A percentile compares a stretch with the other conserved stretches of the same genome.
These are phyloP conservation scores for Mechanitis messenoides DNA, from an alignment of 2,888 invertebrate genomes.

Conservation along the genomic window DNA sequence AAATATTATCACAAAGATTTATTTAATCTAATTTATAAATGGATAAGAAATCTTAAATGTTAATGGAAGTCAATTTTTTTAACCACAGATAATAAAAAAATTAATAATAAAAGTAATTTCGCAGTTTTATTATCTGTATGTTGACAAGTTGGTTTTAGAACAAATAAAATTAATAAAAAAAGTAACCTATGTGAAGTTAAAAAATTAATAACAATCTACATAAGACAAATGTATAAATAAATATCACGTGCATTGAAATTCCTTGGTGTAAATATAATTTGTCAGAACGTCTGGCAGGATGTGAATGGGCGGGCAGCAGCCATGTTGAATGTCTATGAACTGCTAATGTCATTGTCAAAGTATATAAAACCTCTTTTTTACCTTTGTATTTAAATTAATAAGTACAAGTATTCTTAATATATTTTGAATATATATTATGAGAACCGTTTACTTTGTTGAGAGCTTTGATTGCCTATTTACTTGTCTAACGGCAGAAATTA, in stretches of 20 bases:
- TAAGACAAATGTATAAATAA: slow-evolving; percentile 4
- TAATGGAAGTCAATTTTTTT: too few species aligned
- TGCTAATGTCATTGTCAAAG: slow-evolving; percentile 18
- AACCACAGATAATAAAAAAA: too few species aligned
- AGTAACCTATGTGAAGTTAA: too few species aligned
- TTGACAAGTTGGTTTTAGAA: too few species aligned
- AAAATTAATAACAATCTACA: background rate
- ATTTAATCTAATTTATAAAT: too few species aligned
- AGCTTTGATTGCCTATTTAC: background rate
- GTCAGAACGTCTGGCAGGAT: slow-evolving; percentile 27
- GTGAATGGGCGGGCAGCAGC: slow-evolving; percentile 22
- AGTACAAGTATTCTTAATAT: background rate
- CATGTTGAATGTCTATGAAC: slow-evolving; percentile 16
- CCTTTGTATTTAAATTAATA: slow-evolving; percentile 5
- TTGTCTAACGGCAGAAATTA: background rate
- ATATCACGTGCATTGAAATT: slow-evolving; percentile 16
- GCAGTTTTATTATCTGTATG: too few species aligned
- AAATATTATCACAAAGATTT: too few species aligned
- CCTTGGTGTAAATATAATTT: slow-evolving; percentile 20
- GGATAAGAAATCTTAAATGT: too few species aligned
- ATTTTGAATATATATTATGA: background rate
- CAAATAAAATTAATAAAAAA: too few species aligned
- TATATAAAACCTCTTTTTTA: background rate
- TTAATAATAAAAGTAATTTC: too few species aligned
- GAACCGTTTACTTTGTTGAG: background rate